Evolutionary conservation across 2,797 vertebrate genomes (phyloP).

Genomic region (Pelobates cultripes): DNA sequence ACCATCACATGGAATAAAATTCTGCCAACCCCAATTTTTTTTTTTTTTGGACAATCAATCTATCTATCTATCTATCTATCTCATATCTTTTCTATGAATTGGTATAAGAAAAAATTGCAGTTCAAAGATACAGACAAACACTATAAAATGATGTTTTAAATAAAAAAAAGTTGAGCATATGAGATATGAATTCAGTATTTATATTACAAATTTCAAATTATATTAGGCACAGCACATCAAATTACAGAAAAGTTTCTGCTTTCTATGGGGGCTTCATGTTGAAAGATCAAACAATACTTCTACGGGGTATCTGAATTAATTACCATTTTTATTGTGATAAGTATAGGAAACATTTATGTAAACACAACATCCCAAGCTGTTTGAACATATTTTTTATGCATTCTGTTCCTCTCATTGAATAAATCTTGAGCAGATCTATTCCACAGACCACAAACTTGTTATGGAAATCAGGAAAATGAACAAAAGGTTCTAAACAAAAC

Average conservation of each 20-base stretch:
- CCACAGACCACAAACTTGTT: conserved; percentile 36
- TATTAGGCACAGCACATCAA: background rate
- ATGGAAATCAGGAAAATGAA: conserved; percentile 39
- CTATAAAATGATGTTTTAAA: conserved; percentile 31
- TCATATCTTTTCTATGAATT: too few species aligned
- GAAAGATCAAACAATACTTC: conserved; percentile 31
- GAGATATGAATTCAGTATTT: too few species aligned
- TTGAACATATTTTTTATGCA: conserved; percentile 49
- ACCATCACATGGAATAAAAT: too few species aligned
- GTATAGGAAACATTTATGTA: conserved; percentile 49
- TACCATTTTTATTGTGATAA: conserved; percentile 54
- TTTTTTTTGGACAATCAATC: too few species aligned
- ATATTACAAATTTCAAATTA: too few species aligned
- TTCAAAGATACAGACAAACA: too few species aligned
- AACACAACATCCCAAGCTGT: conserved; percentile 43
- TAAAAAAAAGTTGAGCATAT: too few species aligned
- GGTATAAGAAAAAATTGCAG: too few species aligned
- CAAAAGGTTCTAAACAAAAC: conserved; percentile 6
- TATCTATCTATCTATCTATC: too few species aligned
- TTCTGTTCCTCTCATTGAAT: conserved; percentile 31
- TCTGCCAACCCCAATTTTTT: too few species aligned
- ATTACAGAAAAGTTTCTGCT: conserved; percentile 7
- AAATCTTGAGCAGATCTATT: conserved; percentile 33
- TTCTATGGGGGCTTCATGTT: conserved; percentile 28
- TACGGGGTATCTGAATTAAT: conserved; percentile 45